Conservation (phyloP, 2,113 vertebrate genomes). For the Lepisosteus osseus region DNA sequence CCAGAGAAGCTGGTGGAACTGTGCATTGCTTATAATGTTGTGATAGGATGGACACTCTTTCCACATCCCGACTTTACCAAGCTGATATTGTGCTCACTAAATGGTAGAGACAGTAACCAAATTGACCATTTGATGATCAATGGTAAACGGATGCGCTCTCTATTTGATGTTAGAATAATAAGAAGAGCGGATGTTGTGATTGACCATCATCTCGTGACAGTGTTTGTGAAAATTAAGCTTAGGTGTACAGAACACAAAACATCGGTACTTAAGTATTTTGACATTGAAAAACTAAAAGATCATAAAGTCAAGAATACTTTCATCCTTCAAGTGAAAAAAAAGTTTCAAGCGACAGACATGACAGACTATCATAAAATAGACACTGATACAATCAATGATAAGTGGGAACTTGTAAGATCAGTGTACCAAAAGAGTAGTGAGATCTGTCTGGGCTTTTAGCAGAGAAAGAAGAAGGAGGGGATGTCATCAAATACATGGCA, state of each 20-base stretch:
- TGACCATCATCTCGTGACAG: slow-evolving; percentile 6
- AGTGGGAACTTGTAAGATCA: background rate
- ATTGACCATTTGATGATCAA: slow-evolving; percentile 15
- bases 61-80: slow-evolving; percentile 4
- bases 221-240: background rate
- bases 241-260: background rate
- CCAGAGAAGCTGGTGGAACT: slow-evolving; percentile 5
- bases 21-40: background rate
- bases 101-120: slow-evolving; percentile 10
- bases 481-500: background rate
- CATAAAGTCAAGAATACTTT: background rate
- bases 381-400: background rate
- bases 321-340: slow-evolving; percentile 4
- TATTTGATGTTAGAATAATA: background rate
- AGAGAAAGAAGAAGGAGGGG: background rate
- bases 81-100: background rate
- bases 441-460: too few relatives aligned
- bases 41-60: slow-evolving; percentile 5
- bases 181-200: slow-evolving; percentile 11
- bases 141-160: background rate
- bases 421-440: background rate
- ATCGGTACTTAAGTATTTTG: background rate
- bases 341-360: slow-evolving; percentile 5
- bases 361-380: background rate
- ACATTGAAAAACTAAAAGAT: slow-evolving; percentile 5